phyloP scores from a whole-genome alignment of 92 coral and sea anemone species.

The Phymanthus crucifer region DNA sequence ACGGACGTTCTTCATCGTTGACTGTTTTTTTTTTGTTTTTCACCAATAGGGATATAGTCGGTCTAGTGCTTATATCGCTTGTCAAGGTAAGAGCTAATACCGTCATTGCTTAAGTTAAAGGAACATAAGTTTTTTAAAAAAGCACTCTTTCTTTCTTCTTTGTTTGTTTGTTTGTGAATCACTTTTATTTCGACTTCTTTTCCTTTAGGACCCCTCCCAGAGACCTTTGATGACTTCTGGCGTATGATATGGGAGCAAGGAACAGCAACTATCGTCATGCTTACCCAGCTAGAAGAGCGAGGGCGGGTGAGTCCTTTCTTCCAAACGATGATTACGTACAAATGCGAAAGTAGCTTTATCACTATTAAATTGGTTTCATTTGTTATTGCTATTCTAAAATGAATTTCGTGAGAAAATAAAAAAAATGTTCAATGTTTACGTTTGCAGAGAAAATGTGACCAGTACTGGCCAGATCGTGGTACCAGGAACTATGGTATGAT shows the following conservation, averaged over 20 bases:
- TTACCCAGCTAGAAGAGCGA: conserved; percentile 92
- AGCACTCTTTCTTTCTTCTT: neutral
- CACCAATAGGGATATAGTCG: conserved; percentile 75
- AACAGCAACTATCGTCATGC: conserved; percentile 84
- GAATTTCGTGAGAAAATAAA: neutral
- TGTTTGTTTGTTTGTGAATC: neutral
- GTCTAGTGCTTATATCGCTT: conserved; percentile 73
- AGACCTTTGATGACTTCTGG: conserved; percentile 99
- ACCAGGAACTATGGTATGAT: conserved; percentile 63
- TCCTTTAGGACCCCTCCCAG: conserved; percentile 78
- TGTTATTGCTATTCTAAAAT: too few relatives aligned
- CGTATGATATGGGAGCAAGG: conserved; percentile 99
- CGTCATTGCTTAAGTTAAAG: neutral
- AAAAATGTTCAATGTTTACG: neutral
- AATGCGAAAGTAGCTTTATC: too few relatives aligned
- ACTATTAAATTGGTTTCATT: neutral
- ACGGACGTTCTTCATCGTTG: too few relatives aligned
- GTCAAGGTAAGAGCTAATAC: conserved; percentile 56
- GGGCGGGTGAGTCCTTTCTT: conserved; percentile 69
- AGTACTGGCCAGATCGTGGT: conserved; percentile 92
- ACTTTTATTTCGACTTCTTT: neutral
- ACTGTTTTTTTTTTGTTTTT: neutral
- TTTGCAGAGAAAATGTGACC: conserved; percentile 80
- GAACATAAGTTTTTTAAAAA: neutral
- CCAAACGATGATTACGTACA: too few relatives aligned